Base-by-base conservation (phyloP, 2,113 vertebrate species). In the Chaetops frenatus region DNA sequence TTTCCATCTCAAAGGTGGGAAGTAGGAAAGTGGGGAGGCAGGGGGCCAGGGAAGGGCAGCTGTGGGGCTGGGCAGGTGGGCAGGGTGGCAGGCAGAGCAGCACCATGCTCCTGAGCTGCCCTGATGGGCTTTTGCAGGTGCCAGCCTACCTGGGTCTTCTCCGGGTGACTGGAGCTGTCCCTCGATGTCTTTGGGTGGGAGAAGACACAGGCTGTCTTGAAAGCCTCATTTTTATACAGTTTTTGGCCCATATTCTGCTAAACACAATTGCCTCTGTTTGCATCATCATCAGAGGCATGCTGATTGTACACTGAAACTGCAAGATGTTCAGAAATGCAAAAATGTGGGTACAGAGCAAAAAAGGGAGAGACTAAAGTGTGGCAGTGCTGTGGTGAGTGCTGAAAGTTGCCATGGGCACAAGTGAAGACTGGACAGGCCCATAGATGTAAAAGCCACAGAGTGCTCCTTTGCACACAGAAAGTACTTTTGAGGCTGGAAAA, bases 261-360 rank as follows among this genome's bases (percentile, higher is more conserved):
- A 33, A 42, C 10, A 20, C 5, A 2, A 2, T 47, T 1, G 1
- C 6, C 2, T 71, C 23, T 1, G 8, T 81, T 73, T 87, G 42
- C 36, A 31, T 74, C 47, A 20, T 45, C 3, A 1, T 38, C 1
- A 3, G 23, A n/a, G 42, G 8, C 42, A 4, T 11, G 21, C 22
- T 51, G 36, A 14, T 18, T 24, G 21, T 38, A n/a, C 7, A 5
- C 15, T 72, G 47, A 35, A 60, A 84, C 2, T 3, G 27, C 51
- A 80, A 25, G 29, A 58, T n/a, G 18, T 69, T 87, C 35, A 69
- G 24, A 80, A 91, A 56, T 38, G 40, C 29, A 40, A 69, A 91
- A 76, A 47, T 40, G 9, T 28, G 31, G 9, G 7, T 25, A 44
- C 2, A 7, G 25, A 57, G 25, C 1, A 12, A 78, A 81, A 25